These are phyloP conservation scores for Cenopis cana DNA, from an alignment of 2,888 invertebrate species.

Conservation along the genomic window DNA sequence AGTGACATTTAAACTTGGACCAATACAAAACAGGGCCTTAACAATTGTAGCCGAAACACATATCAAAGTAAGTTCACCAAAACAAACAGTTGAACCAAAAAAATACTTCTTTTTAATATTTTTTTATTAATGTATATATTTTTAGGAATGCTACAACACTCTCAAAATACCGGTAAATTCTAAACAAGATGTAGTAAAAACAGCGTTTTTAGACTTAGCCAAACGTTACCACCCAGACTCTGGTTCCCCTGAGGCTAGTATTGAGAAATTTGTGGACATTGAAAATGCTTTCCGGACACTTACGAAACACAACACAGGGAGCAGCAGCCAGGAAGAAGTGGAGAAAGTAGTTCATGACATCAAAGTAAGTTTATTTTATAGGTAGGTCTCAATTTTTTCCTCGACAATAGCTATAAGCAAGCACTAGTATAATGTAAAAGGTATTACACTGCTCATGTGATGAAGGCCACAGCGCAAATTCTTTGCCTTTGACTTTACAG, in stretches of 20 bases:
- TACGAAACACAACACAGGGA: slow-evolving; percentile 86
- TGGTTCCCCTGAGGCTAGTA: slow-evolving; percentile 88
- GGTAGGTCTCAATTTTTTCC: no score
- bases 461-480: no score
- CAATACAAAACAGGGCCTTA: slow-evolving; percentile 34
- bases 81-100: no score
- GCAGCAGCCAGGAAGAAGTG: slow-evolving; percentile 79
- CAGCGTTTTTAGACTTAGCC: slow-evolving; percentile 90
- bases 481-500: no score
- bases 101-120: no score
- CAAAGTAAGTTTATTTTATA: slow-evolving; percentile 68
- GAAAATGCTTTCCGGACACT: slow-evolving; percentile 91
- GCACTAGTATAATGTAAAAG: no score
- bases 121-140: background rate
- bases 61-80: slow-evolving; percentile 58
- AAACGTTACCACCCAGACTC: slow-evolving; percentile 95
- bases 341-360: slow-evolving; percentile 87
- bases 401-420: no score
- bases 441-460: no score
- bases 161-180: slow-evolving; percentile 88
- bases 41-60: slow-evolving; percentile 53
- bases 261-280: slow-evolving; percentile 89
- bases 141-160: slow-evolving; percentile 88
- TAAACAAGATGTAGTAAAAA: slow-evolving; percentile 89
- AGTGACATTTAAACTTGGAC: background rate